Conservation (phyloP, 2,888 invertebrate genomes). For the Drosophila affinis region DNA sequence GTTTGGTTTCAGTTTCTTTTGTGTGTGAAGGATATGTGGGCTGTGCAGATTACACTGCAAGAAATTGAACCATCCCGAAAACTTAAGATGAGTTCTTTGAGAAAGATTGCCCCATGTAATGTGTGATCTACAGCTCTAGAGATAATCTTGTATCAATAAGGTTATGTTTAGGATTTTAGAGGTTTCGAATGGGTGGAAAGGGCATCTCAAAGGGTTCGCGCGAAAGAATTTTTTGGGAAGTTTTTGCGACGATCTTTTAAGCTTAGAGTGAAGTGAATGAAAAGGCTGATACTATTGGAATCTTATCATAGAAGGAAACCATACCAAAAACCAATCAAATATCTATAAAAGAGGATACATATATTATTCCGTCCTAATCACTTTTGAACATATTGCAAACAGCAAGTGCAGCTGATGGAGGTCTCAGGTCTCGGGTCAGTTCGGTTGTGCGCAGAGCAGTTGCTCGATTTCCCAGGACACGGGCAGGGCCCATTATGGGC, state of each 20-base stretch:
- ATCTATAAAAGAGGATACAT: too few relatives aligned
- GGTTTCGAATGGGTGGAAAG: too few relatives aligned
- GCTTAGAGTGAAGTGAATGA: too few relatives aligned
- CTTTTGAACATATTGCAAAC: neutral
- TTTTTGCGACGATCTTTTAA: too few relatives aligned
- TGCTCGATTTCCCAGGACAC: conserved; percentile 62
- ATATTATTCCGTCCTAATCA: neutral
- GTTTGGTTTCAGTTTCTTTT: conserved; percentile 36
- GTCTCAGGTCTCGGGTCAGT: neutral
- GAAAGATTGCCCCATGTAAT: neutral
- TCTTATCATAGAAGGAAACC: too few relatives aligned
- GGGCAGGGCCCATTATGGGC: conserved; percentile 9
- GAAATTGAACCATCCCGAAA: neutral
- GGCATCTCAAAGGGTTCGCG: too few relatives aligned
- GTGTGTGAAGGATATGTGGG: neutral
- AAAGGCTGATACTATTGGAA: too few relatives aligned
- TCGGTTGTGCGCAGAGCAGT: conserved; percentile 49
- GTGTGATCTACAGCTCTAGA: too few relatives aligned
- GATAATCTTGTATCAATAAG: too few relatives aligned
- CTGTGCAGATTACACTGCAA: conserved; percentile 11
- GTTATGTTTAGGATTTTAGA: too few relatives aligned
- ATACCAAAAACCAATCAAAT: too few relatives aligned
- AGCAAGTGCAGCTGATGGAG: conserved; percentile 29
- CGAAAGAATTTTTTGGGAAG: too few relatives aligned
- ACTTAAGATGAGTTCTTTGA: neutral